Evolutionary conservation across 1,140 invertebrate genomes (phyloP).

Genomic region (Sycophaga agraensis): DNA sequence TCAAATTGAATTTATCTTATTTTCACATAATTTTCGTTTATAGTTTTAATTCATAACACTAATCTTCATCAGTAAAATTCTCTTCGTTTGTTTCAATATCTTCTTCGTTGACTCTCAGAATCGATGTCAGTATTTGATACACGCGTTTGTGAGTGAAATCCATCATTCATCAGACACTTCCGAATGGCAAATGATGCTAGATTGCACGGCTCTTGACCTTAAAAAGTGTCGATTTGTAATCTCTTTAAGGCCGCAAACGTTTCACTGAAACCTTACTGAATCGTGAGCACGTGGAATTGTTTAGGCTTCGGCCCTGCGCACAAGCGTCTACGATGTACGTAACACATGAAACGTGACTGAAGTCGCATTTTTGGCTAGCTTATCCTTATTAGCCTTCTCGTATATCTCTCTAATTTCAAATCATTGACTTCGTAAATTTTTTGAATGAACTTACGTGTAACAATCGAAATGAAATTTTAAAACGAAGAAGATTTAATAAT

Average conservation of each 20-base stretch:
- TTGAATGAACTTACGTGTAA: too few species aligned
- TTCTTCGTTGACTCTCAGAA: constrained; percentile 35
- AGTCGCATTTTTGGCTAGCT: too few species aligned
- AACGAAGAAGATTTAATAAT: too few species aligned
- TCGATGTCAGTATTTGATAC: constrained; percentile 42
- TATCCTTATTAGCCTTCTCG: too few species aligned
- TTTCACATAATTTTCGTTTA: too few species aligned
- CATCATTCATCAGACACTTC: constrained; percentile 41
- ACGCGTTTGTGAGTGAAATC: constrained; percentile 47
- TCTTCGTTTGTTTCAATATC: constrained; percentile 18
- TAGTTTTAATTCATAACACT: not conserved
- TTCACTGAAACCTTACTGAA: constrained; percentile 45
- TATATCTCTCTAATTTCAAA: too few species aligned
- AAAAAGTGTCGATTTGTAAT: constrained; percentile 41
- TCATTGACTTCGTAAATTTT: too few species aligned
- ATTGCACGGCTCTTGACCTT: constrained; percentile 43
- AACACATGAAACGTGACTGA: too few species aligned
- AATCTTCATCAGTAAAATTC: not conserved
- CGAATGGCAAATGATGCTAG: constrained; percentile 36
- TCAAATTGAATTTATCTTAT: too few species aligned
- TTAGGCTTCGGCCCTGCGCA: constrained; percentile 34
- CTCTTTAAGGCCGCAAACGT: constrained; percentile 36
- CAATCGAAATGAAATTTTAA: too few species aligned
- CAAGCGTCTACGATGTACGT: too few species aligned
- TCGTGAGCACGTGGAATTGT: constrained; percentile 32